phyloP scores from a whole-genome alignment of 2,797 vertebrate genomes.

The Pelobates cultripes region DNA sequence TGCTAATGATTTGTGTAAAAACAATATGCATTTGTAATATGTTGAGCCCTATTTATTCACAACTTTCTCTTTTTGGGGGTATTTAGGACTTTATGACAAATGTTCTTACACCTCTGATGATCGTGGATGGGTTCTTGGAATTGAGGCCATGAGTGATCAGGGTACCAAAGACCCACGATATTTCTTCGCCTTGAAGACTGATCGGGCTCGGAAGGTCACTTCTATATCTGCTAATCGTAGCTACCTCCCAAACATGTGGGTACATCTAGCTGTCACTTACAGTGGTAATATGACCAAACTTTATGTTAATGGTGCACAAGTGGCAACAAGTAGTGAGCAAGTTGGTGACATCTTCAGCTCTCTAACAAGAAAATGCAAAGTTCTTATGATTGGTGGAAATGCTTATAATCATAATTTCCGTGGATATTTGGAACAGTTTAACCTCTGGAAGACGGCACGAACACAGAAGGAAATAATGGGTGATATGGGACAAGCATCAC shows the following conservation, averaged over 20 bases:
- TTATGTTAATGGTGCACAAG: conserved; percentile 94
- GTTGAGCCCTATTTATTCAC: conserved; percentile 65
- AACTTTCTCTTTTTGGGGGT: conserved; percentile 70
- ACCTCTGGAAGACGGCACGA: conserved; percentile 88
- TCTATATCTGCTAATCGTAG: conserved; percentile 86
- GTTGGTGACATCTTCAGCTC: conserved; percentile 93
- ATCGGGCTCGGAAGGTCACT: conserved; percentile 93
- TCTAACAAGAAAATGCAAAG: conserved; percentile 94
- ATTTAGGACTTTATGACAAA: conserved; percentile 95
- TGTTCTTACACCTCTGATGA: conserved; percentile 97
- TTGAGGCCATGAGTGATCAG: conserved; percentile 90
- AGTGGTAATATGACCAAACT: conserved; percentile 91
- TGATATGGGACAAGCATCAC: conserved; percentile 82
- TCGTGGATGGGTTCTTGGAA: conserved; percentile 95
- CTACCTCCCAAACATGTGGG: conserved; percentile 92
- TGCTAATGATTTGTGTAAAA: not conserved
- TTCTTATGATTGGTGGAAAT: conserved; percentile 94
- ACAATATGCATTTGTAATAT: not conserved
- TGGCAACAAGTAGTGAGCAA: conserved; percentile 89
- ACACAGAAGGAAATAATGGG: conserved; percentile 87
- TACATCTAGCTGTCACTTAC: conserved; percentile 89
- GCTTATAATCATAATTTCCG: conserved; percentile 92
- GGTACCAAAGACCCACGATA: conserved; percentile 93
- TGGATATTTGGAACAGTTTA: conserved; percentile 87
- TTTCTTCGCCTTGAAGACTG: conserved; percentile 98